These are phyloP conservation scores for Junonia oenone DNA, from an alignment of 2,888 invertebrate genomes.

Conservation along the genomic window DNA sequence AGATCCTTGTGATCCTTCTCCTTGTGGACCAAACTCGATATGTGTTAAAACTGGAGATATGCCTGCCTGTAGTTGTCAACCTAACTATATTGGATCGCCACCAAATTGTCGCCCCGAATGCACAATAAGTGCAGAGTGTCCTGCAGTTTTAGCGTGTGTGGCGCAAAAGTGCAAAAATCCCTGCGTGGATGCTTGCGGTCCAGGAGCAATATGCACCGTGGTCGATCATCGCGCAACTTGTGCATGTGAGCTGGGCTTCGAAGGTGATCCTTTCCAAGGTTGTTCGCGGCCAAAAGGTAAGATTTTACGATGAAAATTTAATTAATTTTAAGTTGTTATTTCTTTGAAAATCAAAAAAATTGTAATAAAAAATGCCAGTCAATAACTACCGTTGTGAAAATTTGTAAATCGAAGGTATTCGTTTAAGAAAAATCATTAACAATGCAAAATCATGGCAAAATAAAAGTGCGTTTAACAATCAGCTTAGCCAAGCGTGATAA, in stretches of 20 bases:
- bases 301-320: neutral
- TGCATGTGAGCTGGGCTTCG: slow-evolving; percentile 78
- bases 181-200: slow-evolving; percentile 83
- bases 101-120: slow-evolving; percentile 86
- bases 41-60: slow-evolving; percentile 82
- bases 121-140: slow-evolving; percentile 84
- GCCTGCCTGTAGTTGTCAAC: slow-evolving; percentile 82
- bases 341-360: slow-evolving; percentile 8
- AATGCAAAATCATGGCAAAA: slow-evolving; percentile 16
- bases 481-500: slow-evolving; percentile 74
- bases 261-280: slow-evolving; percentile 83
- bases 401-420: slow-evolving; percentile 11
- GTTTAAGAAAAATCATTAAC: slow-evolving; percentile 17
- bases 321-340: neutral
- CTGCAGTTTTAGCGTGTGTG: slow-evolving; percentile 82
- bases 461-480: slow-evolving; percentile 60
- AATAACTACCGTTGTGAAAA: slow-evolving; percentile 8
- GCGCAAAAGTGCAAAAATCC: slow-evolving; percentile 82
- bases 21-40: slow-evolving; percentile 83
- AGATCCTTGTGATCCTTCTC: slow-evolving; percentile 83
- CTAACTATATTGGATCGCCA: slow-evolving; percentile 81
- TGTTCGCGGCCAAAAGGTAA: slow-evolving; percentile 69
- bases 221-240: slow-evolving; percentile 84
- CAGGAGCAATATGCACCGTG: slow-evolving; percentile 77
- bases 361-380: slow-evolving; percentile 3